These are phyloP conservation scores for Neoitamus cyanurus DNA, from an alignment of 2,888 invertebrate species.

Conservation along the genomic window DNA sequence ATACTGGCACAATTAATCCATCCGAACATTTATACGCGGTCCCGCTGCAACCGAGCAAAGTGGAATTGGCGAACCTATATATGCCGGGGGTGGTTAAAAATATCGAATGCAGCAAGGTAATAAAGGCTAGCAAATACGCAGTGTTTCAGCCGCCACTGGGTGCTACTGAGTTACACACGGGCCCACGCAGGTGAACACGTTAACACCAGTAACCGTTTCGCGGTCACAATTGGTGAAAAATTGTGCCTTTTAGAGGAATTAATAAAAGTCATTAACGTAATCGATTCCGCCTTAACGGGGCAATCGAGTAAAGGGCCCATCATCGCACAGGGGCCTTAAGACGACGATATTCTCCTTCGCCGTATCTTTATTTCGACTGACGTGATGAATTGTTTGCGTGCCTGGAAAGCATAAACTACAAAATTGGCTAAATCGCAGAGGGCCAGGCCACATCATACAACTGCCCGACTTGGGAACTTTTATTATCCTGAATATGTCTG, in stretches of 20 bases:
- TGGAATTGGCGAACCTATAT: not conserved
- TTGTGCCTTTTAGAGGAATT: not conserved
- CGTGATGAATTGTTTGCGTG: slow-evolving; percentile 10
- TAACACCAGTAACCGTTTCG: not conserved
- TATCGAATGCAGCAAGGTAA: not conserved
- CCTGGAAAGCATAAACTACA: not conserved
- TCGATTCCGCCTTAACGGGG: not conserved
- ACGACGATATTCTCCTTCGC: not conserved
- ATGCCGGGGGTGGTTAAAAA: not conserved
- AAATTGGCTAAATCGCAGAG: not conserved
- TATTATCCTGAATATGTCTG: slow-evolving; percentile 6
- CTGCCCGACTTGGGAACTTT: not conserved
- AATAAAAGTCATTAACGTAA: not conserved
- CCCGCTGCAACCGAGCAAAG: not conserved
- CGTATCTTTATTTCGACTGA: not conserved
- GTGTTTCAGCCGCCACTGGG: not conserved
- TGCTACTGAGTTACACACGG: not conserved
- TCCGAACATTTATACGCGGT: not conserved
- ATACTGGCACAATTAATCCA: not conserved
- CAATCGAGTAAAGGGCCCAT: not conserved
- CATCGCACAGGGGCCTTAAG: not conserved
- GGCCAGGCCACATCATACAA: slow-evolving; percentile 8
- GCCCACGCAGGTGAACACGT: not conserved
- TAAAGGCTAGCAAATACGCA: not conserved
- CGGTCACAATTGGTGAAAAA: not conserved